Conservation (phyloP, 2,113 vertebrate genomes). For the Leucosticte australis region DNA sequence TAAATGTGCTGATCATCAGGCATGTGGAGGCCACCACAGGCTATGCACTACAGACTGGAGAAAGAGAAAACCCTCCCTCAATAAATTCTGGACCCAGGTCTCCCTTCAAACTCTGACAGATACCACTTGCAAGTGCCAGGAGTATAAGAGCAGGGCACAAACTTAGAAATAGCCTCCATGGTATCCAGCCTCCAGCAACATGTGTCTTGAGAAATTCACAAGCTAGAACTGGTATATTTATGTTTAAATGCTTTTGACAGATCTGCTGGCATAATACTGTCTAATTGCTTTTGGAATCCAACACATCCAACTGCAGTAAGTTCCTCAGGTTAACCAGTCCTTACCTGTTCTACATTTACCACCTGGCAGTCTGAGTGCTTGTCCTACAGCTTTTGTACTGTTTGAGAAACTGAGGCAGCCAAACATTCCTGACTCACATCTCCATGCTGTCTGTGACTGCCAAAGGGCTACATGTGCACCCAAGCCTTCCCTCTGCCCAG, state of each 20-base stretch:
- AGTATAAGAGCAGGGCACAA: not conserved
- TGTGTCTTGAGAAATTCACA: not conserved
- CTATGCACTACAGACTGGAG: not conserved
- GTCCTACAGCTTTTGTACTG: not conserved
- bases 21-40: not conserved
- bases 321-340: not conserved
- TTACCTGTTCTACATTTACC: not conserved
- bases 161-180: not conserved
- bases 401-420: not conserved
- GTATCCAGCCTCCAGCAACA: not conserved
- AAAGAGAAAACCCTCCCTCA: not conserved
- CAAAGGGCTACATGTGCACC: not conserved
- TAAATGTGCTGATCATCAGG: constrained; percentile 43
- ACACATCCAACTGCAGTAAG: not conserved
- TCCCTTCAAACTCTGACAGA: not conserved
- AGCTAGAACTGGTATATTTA: not conserved
- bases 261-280: not conserved
- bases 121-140: not conserved
- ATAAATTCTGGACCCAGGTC: not conserved
- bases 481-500: not conserved
- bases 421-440: not conserved
- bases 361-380: not conserved
- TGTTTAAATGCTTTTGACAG: not conserved
- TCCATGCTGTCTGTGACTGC: not conserved
- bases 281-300: not conserved